Evolutionary conservation across 64 coral and sea anemone species (phyloP).

Genomic region (Stichodactyla mertensii): DNA sequence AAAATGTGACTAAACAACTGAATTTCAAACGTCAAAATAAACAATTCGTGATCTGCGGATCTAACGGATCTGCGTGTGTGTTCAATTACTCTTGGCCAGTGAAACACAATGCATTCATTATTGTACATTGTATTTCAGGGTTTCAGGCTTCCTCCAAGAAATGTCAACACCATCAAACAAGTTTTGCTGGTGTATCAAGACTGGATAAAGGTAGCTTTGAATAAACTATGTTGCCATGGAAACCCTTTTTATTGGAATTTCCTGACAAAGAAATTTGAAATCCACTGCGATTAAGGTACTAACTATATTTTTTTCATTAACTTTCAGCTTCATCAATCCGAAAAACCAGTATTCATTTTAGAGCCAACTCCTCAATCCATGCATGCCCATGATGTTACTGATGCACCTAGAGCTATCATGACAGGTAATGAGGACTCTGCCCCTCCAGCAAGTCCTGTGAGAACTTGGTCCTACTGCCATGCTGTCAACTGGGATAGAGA

Average conservation of each 20-base stretch:
- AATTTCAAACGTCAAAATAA: no score
- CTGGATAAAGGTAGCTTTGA: conserved; percentile 69
- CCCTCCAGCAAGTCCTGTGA: conserved; percentile 47
- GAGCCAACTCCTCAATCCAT: conserved; percentile 31
- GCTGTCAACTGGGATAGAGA: conserved; percentile 56
- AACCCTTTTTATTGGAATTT: no score
- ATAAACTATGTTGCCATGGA: background rate
- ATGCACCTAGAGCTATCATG: conserved; percentile 25
- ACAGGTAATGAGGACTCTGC: conserved; percentile 18
- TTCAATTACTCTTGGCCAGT: no score
- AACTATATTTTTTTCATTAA: background rate
- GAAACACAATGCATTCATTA: no score
- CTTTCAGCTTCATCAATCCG: conserved; percentile 39
- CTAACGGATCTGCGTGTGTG: no score
- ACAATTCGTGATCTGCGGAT: no score
- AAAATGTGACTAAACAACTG: no score
- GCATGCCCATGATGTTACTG: conserved; percentile 15
- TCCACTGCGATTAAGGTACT: no score
- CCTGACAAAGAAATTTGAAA: background rate
- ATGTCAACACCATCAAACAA: conserved; percentile 71
- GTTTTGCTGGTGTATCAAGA: conserved; percentile 87
- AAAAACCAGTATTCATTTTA: conserved; percentile 76
- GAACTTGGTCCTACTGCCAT: conserved; percentile 61
- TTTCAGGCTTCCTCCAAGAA: conserved; percentile 73
- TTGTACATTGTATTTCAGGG: conserved; percentile 41